phyloP scores from a whole-genome alignment of 2,888 invertebrate genomes.

The Nemotelus nigrinus region DNA sequence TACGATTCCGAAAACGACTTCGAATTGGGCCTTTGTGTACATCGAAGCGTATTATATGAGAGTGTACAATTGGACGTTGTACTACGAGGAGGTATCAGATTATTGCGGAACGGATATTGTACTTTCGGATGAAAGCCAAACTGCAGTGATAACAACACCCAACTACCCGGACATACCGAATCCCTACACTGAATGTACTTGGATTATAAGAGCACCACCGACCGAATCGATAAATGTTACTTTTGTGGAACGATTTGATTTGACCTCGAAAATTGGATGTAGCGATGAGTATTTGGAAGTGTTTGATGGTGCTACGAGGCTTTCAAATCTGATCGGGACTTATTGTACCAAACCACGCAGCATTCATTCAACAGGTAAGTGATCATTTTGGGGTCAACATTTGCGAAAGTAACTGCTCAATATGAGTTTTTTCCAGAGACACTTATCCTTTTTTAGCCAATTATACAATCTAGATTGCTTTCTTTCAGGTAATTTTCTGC shows the following conservation, averaged over 20 bases:
- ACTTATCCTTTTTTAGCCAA: background rate
- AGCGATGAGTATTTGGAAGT: slow-evolving; percentile 74
- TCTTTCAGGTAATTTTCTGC: slow-evolving; percentile 69
- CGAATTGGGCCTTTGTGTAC: slow-evolving; percentile 71
- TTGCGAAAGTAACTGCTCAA: background rate
- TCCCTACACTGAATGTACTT: slow-evolving; percentile 83
- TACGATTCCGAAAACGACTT: slow-evolving; percentile 67
- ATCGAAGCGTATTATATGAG: slow-evolving; percentile 51
- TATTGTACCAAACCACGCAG: slow-evolving; percentile 71
- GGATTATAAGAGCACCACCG: slow-evolving; percentile 78
- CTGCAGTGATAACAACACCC: slow-evolving; percentile 75
- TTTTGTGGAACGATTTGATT: slow-evolving; percentile 79
- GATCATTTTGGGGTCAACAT: background rate
- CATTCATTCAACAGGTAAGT: slow-evolving; percentile 66
- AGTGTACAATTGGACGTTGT: slow-evolving; percentile 56
- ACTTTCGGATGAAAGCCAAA: slow-evolving; percentile 67
- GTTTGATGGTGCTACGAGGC: slow-evolving; percentile 80
- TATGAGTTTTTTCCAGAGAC: background rate
- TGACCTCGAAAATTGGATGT: slow-evolving; percentile 66
- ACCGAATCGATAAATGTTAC: slow-evolving; percentile 80
- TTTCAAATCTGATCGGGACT: slow-evolving; percentile 73
- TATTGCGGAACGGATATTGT: slow-evolving; percentile 76
- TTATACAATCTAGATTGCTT: no score
- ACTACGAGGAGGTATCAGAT: slow-evolving; percentile 71
- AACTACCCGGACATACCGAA: slow-evolving; percentile 83